Conservation (phyloP, 1,140 invertebrate species). For the Sycophila sp. region DNA sequence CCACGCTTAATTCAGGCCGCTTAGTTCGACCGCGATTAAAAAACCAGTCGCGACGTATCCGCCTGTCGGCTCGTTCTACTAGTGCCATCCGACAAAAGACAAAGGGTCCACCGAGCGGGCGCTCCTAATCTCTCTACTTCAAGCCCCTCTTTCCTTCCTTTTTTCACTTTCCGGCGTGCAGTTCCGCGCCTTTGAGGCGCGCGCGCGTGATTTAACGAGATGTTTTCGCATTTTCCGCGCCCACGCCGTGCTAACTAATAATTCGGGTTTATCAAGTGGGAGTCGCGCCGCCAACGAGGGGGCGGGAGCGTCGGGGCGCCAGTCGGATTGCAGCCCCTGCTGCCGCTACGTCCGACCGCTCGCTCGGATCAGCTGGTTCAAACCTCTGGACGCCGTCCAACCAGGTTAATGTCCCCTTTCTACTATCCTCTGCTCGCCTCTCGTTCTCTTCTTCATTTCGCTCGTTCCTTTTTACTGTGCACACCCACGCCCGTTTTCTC, state of each 20-base stretch:
- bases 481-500: constrained; percentile 7
- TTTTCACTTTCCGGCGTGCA: too few relatives aligned
- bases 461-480: background rate
- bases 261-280: constrained; percentile 61
- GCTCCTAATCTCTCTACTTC: constrained; percentile 14
- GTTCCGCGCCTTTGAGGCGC: background rate
- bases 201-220: constrained; percentile 54
- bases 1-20: background rate
- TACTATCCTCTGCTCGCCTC: constrained; percentile 22
- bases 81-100: background rate
- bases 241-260: constrained; percentile 51
- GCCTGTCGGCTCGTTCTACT: too few relatives aligned
- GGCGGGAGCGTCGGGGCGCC: constrained; percentile 54
- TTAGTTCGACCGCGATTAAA: constrained; percentile 10
- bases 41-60: background rate
- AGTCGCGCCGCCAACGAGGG: constrained; percentile 48
- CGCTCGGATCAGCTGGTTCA: constrained; percentile 56
- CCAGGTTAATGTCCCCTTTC: constrained; percentile 59
- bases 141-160: too few relatives aligned
- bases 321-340: constrained; percentile 54
- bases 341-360: constrained; percentile 34
- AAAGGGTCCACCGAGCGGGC: background rate
- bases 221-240: constrained; percentile 56
- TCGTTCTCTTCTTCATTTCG: constrained; percentile 19
- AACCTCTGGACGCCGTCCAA: constrained; percentile 63